Percentiles rank a stretch among this genome's conserved stretches.
These are phyloP conservation scores for Ceratitis capitata DNA, from an alignment of 1,140 invertebrate genomes.

Conservation along the genomic window DNA sequence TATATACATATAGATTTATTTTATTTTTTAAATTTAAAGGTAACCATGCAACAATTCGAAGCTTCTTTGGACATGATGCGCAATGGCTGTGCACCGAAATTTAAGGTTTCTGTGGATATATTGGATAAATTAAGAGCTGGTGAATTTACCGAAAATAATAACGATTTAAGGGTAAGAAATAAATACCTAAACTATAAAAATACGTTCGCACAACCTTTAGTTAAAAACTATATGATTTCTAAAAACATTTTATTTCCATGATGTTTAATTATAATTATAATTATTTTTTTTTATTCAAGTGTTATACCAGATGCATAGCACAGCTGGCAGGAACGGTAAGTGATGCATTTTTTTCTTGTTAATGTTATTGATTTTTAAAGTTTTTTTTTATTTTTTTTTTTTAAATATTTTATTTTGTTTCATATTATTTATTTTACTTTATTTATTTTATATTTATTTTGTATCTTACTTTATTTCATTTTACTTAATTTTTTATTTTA, in stretches of 20 bases:
- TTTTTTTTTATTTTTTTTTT: background rate
- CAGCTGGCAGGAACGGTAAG: slow-evolving; percentile 56
- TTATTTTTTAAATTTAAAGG: background rate
- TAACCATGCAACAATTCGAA: slow-evolving; percentile 59
- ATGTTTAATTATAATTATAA: background rate
- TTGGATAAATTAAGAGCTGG: slow-evolving; percentile 53
- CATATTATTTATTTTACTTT: background rate
- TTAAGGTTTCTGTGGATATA: slow-evolving; percentile 50
- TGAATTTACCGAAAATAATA: slow-evolving; percentile 47
- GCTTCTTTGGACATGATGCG: slow-evolving; percentile 61
- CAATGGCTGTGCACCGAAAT: slow-evolving; percentile 54
- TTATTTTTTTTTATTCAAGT: slow-evolving; percentile 46
- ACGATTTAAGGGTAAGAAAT: slow-evolving; percentile 55
- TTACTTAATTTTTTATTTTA: background rate
- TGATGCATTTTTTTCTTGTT: background rate
- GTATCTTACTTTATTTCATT: background rate
- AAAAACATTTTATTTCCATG: too few species aligned
- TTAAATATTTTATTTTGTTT: background rate
- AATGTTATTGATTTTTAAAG: background rate
- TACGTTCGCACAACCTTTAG: too few species aligned
- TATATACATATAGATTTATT: background rate
- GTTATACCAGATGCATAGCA: slow-evolving; percentile 60
- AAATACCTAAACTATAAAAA: too few species aligned
- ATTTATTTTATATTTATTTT: background rate
- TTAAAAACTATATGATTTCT: too few species aligned